Conservation (phyloP, 2,888 invertebrate species). For the Eueremaeus valkanovi region DNA sequence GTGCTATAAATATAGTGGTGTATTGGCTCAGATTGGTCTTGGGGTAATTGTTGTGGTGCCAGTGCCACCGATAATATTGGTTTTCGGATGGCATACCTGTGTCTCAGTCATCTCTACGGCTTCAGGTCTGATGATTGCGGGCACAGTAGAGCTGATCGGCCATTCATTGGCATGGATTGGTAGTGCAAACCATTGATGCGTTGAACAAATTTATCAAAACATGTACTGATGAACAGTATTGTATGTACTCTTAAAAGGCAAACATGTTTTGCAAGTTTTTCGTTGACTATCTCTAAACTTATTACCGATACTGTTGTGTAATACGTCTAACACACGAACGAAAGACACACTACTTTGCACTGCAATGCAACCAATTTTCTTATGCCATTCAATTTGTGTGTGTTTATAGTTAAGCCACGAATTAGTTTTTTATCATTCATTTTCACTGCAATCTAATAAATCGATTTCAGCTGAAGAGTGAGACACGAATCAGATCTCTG, state of each 20-base stretch:
- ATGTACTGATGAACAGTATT: too few species aligned
- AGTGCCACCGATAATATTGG: background rate
- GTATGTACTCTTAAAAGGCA: background rate
- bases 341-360: background rate
- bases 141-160: constrained; percentile 2
- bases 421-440: background rate
- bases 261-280: constrained; percentile 3
- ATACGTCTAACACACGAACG: background rate
- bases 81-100: constrained; percentile 1
- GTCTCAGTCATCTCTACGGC: background rate
- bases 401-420: constrained; percentile 20
- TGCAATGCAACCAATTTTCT: background rate
- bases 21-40: background rate
- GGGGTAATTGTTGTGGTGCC: background rate
- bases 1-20: constrained; percentile 12
- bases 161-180: background rate
- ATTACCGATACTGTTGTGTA: background rate
- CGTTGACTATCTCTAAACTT: background rate
- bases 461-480: background rate
- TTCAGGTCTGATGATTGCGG: constrained; percentile 2
- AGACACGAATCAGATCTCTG: background rate
- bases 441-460: background rate
- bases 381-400: constrained; percentile 2
- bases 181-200: constrained; percentile 12
- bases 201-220: background rate